Evolutionary conservation across 1,140 invertebrate genomes (phyloP), one percentile per base, ranked within the genome.

Genomic region (Formica selysi): DNA sequence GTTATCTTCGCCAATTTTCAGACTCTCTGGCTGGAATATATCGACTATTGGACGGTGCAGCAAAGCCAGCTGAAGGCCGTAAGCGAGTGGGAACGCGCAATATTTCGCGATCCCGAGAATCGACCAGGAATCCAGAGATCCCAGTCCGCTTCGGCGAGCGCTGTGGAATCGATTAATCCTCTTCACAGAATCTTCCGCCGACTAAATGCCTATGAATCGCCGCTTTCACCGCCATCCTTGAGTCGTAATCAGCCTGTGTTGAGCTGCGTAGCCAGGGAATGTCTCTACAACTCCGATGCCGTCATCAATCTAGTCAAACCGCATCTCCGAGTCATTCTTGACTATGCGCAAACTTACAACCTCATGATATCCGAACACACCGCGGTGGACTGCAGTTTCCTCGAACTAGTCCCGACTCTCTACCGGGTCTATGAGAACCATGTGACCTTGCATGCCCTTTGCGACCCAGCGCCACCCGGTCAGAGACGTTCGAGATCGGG

Each of bases 1-100:
- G 4, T 51, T 51, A 51, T 4, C 16, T 51, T 51, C 16, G 19
- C 11, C 32, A 54, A 70, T 38, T 65, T 61, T 26, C 22, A 94
- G 92, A 91, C 88, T 78, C 96, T 97, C 36, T 98, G 97, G 97
- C 94, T 97, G 8, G 97, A 98, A 91, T 97, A 96, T 90, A 90
- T 97, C 0, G 96, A 97, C 93, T 95, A 96, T 22, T 95, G 96
- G 64, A 89, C 94, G 26, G 93, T 97, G 13, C 95, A 96, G 57
- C 93, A 95, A 74, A 92, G 92, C 16, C 96, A 97, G 92, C 76
- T 94, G 29, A 93, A 95, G n/a, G 94, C 95, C 36, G 87, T 95
- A 0, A 90, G 93, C 76, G 92, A 95, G 22, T 97, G 96, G 96
- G 87, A 95, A 76, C 88, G 91, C 0, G 87, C 64, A 5, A 92